Conservation (phyloP, 2,888 invertebrate species). For the Chymomyza caudatula region DNA sequence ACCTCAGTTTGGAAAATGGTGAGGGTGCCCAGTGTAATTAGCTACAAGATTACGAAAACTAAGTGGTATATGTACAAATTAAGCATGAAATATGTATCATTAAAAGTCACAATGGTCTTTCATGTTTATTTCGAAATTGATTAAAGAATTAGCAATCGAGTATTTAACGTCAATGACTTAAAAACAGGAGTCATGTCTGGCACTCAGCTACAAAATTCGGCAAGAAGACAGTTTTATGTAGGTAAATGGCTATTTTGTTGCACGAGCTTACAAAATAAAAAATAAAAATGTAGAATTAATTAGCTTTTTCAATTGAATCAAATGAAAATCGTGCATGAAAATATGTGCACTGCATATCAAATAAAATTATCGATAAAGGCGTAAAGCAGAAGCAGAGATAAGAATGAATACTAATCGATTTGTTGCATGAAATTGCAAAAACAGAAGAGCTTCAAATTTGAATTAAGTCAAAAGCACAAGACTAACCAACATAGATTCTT, state of each 20-base stretch:
- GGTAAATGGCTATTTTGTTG: conserved; percentile 5
- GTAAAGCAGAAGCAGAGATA: conserved; percentile 2
- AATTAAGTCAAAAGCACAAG: neutral
- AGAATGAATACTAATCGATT: neutral
- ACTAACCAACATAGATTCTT: neutral
- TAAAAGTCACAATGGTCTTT: no score
- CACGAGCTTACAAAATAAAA: neutral
- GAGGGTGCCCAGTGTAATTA: no score
- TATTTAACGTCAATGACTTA: conserved; percentile 54
- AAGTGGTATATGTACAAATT: no score
- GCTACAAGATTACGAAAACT: no score
- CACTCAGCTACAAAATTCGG: neutral
- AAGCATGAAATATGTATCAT: no score
- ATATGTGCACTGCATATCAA: conserved; percentile 56
- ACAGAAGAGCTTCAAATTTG: neutral
- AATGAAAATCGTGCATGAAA: conserved; percentile 7
- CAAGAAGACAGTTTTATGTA: neutral
- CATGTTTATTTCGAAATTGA: neutral
- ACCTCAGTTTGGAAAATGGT: no score
- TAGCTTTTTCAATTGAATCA: conserved; percentile 1
- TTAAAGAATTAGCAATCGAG: neutral
- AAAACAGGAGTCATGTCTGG: conserved; percentile 62
- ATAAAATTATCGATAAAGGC: conserved; percentile 17
- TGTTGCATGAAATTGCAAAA: neutral
- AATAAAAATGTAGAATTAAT: conserved; percentile 1